These are phyloP conservation scores for Horisme vitalbata DNA, from an alignment of 2,888 invertebrate species.

Conservation along the genomic window DNA sequence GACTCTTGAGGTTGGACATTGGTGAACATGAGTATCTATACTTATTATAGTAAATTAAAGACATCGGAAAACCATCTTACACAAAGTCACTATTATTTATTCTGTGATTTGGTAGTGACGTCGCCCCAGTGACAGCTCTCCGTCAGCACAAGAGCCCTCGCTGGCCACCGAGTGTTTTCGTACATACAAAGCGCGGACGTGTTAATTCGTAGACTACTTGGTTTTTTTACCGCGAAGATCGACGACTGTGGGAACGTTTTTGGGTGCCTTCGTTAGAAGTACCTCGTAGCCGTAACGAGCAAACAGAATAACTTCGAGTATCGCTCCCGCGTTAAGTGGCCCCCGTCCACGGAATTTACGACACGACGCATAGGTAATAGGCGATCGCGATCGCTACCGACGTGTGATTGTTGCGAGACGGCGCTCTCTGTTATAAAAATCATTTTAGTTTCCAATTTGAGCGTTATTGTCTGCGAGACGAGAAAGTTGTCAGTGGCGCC, in stretches of 20 bases:
- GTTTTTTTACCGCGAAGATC: slow-evolving; percentile 77
- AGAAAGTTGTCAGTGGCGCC: slow-evolving; percentile 80
- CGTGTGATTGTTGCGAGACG: slow-evolving; percentile 53
- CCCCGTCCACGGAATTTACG: slow-evolving; percentile 69
- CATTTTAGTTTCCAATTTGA: slow-evolving; percentile 77
- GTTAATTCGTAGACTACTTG: slow-evolving; percentile 82
- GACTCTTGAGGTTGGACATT: slow-evolving; percentile 47
- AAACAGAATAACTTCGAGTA: slow-evolving; percentile 75
- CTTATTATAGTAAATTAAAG: slow-evolving; percentile 74
- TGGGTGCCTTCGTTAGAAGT: slow-evolving; percentile 78
- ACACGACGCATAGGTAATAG: slow-evolving; percentile 58
- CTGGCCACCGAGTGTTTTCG: slow-evolving; percentile 77
- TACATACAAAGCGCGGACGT: slow-evolving; percentile 78
- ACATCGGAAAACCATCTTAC: slow-evolving; percentile 70
- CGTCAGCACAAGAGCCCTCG: slow-evolving; percentile 76
- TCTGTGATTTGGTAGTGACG: slow-evolving; percentile 41
- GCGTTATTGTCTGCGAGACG: slow-evolving; percentile 75
- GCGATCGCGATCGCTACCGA: slow-evolving; percentile 59
- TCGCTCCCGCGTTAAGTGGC: slow-evolving; percentile 77
- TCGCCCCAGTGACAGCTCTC: slow-evolving; percentile 62
- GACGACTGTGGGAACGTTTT: slow-evolving; percentile 81
- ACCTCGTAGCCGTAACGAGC: slow-evolving; percentile 76
- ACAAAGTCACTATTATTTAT: slow-evolving; percentile 39
- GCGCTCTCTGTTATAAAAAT: slow-evolving; percentile 68
- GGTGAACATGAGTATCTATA: slow-evolving; percentile 50